These are phyloP conservation scores for Urechis unicinctus DNA, from an alignment of 2,888 invertebrate genomes.

Conservation along the genomic window DNA sequence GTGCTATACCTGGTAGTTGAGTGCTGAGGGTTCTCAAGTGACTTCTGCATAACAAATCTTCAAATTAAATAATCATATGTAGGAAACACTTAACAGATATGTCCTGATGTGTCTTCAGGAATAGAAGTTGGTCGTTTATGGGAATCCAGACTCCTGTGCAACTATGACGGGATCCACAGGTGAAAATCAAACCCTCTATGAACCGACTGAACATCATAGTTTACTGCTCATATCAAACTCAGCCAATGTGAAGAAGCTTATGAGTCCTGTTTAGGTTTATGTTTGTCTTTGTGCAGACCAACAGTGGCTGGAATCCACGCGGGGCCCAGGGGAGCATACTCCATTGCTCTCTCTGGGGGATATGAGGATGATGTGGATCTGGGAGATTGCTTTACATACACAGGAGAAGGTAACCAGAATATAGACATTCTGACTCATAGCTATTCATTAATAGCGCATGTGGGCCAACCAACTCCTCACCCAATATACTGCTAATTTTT, in stretches of 20 bases:
- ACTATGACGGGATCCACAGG: constrained; percentile 47
- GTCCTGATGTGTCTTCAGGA: too few relatives aligned
- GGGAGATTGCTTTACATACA: constrained; percentile 51
- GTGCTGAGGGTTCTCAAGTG: background rate
- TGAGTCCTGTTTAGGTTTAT: too few relatives aligned
- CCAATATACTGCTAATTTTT: too few relatives aligned
- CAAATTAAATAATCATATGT: background rate
- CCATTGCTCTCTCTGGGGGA: constrained; percentile 49
- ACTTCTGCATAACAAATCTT: background rate
- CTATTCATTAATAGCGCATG: too few relatives aligned
- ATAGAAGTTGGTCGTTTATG: constrained; percentile 48
- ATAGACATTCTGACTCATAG: too few relatives aligned
- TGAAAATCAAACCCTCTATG: too few relatives aligned
- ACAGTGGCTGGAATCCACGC: constrained; percentile 51
- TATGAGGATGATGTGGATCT: constrained; percentile 52
- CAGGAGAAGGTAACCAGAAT: constrained; percentile 48
- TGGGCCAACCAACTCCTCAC: too few relatives aligned
- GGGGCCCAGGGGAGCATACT: constrained; percentile 49
- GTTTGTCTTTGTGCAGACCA: constrained; percentile 30
- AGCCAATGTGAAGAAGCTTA: background rate
- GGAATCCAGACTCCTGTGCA: constrained; percentile 46
- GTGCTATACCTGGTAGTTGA: constrained; percentile 26
- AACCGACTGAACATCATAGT: too few relatives aligned
- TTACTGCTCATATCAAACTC: too few relatives aligned
- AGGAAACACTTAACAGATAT: too few relatives aligned